Conservation (phyloP, 2,113 vertebrate species). For the Odocoileus hemionus region DNA sequence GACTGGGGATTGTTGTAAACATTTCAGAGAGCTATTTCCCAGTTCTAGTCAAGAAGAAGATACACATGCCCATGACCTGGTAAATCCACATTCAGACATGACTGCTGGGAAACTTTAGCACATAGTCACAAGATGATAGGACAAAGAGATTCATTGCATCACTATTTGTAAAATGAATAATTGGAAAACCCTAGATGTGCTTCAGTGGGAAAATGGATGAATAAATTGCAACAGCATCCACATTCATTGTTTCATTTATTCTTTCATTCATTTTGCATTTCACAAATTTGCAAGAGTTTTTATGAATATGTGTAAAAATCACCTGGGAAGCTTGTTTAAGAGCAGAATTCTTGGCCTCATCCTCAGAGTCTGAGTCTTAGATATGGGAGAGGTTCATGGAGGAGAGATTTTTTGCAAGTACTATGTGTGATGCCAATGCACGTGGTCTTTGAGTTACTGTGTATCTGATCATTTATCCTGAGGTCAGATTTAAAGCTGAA, state of each 20-base stretch:
- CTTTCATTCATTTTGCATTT: neutral
- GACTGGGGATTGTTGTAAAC: neutral
- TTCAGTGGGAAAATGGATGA: neutral
- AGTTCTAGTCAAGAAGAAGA: neutral
- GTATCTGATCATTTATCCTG: neutral
- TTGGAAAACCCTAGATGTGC: neutral
- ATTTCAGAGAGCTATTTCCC: neutral
- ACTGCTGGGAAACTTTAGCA: neutral
- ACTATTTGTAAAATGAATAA: neutral
- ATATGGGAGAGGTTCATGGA: neutral
- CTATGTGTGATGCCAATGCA: neutral
- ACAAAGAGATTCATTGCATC: neutral
- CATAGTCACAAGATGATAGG: neutral
- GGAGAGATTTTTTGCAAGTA: neutral
- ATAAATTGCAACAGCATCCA: neutral
- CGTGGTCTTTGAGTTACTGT: neutral
- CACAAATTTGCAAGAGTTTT: neutral
- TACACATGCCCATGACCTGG: neutral
- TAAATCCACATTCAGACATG: neutral
- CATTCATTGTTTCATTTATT: neutral
- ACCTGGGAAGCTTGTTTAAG: neutral
- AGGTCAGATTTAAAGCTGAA: neutral
- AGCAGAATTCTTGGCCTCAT: neutral
- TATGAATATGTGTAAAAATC: neutral
- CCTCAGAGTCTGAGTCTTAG: neutral